Conservation (phyloP, 2,113 vertebrate species). For the Trogon surrucura region DNA sequence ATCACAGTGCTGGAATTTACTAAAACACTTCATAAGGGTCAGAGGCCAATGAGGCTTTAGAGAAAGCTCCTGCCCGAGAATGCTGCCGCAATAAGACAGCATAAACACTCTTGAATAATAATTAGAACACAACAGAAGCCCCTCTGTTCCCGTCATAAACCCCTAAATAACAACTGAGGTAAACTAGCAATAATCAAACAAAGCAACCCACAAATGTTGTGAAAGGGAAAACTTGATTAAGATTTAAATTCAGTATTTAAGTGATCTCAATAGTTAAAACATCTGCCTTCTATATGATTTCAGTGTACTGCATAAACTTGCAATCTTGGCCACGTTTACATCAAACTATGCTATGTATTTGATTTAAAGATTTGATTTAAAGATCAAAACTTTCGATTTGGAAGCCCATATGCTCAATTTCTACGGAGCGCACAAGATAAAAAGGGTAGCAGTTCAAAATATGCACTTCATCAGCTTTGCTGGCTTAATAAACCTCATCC, state of each 20-base stretch:
- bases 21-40: constrained; percentile 61
- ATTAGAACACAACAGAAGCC: constrained; percentile 72
- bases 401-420: background rate
- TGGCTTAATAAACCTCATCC: background rate
- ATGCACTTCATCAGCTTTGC: background rate
- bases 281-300: background rate
- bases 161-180: constrained; percentile 20
- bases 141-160: constrained; percentile 63
- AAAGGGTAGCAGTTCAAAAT: background rate
- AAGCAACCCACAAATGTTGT: background rate
- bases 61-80: constrained; percentile 57
- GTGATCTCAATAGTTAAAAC: background rate
- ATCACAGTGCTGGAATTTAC: constrained; percentile 61
- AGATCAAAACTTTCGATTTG: background rate
- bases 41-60: constrained; percentile 63
- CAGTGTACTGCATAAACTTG: background rate
- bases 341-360: background rate
- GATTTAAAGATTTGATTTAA: constrained; percentile 4
- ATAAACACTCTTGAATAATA: constrained; percentile 74
- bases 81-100: constrained; percentile 32
- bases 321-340: background rate
- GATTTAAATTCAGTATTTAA: background rate
- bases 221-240: constrained; percentile 31
- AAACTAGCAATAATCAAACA: constrained; percentile 14
- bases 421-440: background rate